Percentiles rank a stretch among this genome's conserved stretches.
These are phyloP conservation scores for Alauda arvensis DNA, from an alignment of 2,797 vertebrate species.

Conservation along the genomic window DNA sequence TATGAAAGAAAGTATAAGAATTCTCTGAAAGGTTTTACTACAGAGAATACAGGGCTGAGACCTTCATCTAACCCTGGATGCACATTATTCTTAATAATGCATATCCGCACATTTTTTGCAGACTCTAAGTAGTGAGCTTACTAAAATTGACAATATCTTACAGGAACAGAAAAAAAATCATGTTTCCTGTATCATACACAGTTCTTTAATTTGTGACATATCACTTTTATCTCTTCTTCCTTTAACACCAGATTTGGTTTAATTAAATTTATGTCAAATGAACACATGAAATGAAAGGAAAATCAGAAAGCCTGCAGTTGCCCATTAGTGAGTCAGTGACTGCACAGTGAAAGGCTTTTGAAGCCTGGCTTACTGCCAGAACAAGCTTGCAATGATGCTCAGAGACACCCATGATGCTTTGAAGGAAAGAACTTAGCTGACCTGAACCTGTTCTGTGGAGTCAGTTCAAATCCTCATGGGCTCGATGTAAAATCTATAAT, in stretches of 20 bases:
- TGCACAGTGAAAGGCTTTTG: slow-evolving; percentile 79
- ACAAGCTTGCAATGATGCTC: slow-evolving; percentile 77
- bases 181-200: slow-evolving; percentile 76
- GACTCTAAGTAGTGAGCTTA: slow-evolving; percentile 66
- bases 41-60: slow-evolving; percentile 74
- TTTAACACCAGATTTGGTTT: slow-evolving; percentile 82
- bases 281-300: slow-evolving; percentile 80
- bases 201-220: slow-evolving; percentile 80
- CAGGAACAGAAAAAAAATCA: slow-evolving; percentile 50
- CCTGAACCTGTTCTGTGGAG: slow-evolving; percentile 74
- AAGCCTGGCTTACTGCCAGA: slow-evolving; percentile 82
- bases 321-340: slow-evolving; percentile 83
- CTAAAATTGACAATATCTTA: slow-evolving; percentile 76
- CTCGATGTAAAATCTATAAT: slow-evolving; percentile 73
- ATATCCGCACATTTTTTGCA: slow-evolving; percentile 59
- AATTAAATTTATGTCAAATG: slow-evolving; percentile 86
- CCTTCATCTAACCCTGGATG: slow-evolving; percentile 76
- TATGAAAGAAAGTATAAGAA: slow-evolving; percentile 73
- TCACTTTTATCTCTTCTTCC: slow-evolving; percentile 79
- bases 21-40: slow-evolving; percentile 75
- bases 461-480: slow-evolving; percentile 73
- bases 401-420: slow-evolving; percentile 79
- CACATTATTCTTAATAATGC: slow-evolving; percentile 79
- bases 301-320: slow-evolving; percentile 82
- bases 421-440: slow-evolving; percentile 78